Percentiles rank a stretch among this genome's conserved stretches.
Conservation (phyloP, 2,888 invertebrate genomes). For the Timema podura region DNA sequence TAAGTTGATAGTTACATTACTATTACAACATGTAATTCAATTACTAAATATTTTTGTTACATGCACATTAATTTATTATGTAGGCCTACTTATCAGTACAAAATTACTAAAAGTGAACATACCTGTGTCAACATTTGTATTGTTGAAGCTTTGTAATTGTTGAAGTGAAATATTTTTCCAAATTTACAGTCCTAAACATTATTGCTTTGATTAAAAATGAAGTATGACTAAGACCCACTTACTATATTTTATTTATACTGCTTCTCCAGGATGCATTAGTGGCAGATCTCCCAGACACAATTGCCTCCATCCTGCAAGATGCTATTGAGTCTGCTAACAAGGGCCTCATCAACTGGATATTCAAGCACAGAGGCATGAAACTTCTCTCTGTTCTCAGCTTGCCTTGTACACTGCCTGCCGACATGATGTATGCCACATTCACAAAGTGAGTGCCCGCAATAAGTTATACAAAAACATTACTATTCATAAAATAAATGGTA, state of each 20-base stretch:
- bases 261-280: conserved; percentile 71
- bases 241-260: conserved; percentile 18
- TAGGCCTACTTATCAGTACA: too few relatives aligned
- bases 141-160: too few relatives aligned
- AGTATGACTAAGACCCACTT: neutral
- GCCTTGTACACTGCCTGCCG: conserved; percentile 84
- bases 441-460: conserved; percentile 67
- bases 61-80: too few relatives aligned
- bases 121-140: too few relatives aligned
- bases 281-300: conserved; percentile 85
- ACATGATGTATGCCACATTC: conserved; percentile 80
- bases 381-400: conserved; percentile 74
- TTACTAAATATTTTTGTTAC: too few relatives aligned
- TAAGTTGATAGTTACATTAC: too few relatives aligned
- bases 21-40: too few relatives aligned
- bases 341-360: conserved; percentile 86
- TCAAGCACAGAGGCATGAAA: conserved; percentile 77
- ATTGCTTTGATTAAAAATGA: neutral
- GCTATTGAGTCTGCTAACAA: conserved; percentile 90
- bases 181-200: neutral
- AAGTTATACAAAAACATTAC: too few relatives aligned
- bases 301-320: conserved; percentile 85
- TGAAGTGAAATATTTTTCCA: neutral
- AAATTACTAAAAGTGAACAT: too few relatives aligned
- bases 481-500: too few relatives aligned